Percentiles rank a stretch among this genome's conserved stretches.
phyloP scores from a whole-genome alignment of 2,888 invertebrate genomes.

The Andrena fulva region DNA sequence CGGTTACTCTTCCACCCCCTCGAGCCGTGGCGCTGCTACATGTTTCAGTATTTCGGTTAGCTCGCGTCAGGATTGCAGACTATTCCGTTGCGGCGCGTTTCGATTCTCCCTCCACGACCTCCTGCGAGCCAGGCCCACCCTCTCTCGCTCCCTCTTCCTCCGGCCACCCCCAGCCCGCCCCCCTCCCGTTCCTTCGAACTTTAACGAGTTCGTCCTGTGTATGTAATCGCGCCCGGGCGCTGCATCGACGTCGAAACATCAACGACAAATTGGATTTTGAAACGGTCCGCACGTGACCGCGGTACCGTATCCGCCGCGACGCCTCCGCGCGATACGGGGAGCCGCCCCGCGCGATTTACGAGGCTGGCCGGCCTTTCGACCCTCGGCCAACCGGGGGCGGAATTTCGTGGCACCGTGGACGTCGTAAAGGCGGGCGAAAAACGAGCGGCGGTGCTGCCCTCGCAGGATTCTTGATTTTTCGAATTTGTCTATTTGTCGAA shows the following conservation, averaged over 20 bases:
- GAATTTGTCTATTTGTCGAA: neutral
- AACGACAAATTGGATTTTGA: constrained; percentile 68
- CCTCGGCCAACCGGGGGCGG: neutral
- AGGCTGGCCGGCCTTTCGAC: constrained; percentile 5
- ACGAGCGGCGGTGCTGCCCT: neutral
- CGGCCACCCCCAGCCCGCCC: neutral
- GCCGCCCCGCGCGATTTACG: constrained; percentile 42
- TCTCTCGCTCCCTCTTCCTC: neutral
- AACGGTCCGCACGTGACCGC: constrained; percentile 65
- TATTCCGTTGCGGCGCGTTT: constrained; percentile 32
- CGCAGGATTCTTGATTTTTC: too few relatives aligned
- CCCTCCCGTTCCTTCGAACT: constrained; percentile 51
- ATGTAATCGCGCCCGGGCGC: constrained; percentile 55
- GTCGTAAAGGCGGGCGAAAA: constrained; percentile 21
- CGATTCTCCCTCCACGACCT: neutral
- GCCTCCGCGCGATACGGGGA: constrained; percentile 37
- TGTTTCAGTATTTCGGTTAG: constrained; percentile 57
- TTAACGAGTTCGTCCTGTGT: constrained; percentile 63
- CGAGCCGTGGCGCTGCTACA: constrained; percentile 20
- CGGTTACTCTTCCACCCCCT: constrained; percentile 29
- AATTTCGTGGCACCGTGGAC: neutral
- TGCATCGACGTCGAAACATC: constrained; percentile 58
- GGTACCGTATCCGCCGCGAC: constrained; percentile 49
- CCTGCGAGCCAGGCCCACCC: neutral
- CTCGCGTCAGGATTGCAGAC: constrained; percentile 50